These are phyloP conservation scores for Oncorhynchus kisutch DNA, from an alignment of 2,113 vertebrate species.

Conservation along the genomic window DNA sequence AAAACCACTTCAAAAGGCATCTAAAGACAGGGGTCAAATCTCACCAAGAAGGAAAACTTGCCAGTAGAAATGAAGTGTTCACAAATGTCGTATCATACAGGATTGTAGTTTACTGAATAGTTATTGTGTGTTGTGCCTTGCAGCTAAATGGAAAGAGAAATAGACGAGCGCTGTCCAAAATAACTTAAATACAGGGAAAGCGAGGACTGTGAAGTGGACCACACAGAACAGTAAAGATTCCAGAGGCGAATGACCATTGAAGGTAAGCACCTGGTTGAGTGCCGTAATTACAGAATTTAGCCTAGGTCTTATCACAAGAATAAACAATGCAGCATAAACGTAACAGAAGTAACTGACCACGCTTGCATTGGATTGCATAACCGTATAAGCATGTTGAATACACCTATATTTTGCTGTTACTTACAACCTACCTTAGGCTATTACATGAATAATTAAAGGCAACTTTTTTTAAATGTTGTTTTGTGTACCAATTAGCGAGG, in stretches of 20 bases:
- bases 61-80: not conserved
- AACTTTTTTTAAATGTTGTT: too few relatives aligned
- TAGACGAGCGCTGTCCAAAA: constrained; percentile 30
- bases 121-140: constrained; percentile 54
- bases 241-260: constrained; percentile 41
- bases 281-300: not conserved
- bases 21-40: not conserved
- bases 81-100: constrained; percentile 3
- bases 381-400: too few relatives aligned
- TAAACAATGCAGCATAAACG: too few relatives aligned
- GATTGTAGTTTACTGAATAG: constrained; percentile 34
- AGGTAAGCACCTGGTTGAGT: constrained; percentile 55
- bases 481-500: too few relatives aligned
- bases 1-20: not conserved
- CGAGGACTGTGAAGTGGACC: constrained; percentile 42
- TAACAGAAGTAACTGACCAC: too few relatives aligned
- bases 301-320: too few relatives aligned
- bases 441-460: too few relatives aligned
- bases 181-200: constrained; percentile 38
- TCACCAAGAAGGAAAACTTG: not conserved
- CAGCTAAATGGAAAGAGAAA: constrained; percentile 46
- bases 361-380: too few relatives aligned
- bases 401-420: too few relatives aligned
- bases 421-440: too few relatives aligned
- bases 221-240: constrained; percentile 41